Evolutionary conservation across 2,113 vertebrate species (phyloP).

Genomic region (Calyptomena viridis): DNA sequence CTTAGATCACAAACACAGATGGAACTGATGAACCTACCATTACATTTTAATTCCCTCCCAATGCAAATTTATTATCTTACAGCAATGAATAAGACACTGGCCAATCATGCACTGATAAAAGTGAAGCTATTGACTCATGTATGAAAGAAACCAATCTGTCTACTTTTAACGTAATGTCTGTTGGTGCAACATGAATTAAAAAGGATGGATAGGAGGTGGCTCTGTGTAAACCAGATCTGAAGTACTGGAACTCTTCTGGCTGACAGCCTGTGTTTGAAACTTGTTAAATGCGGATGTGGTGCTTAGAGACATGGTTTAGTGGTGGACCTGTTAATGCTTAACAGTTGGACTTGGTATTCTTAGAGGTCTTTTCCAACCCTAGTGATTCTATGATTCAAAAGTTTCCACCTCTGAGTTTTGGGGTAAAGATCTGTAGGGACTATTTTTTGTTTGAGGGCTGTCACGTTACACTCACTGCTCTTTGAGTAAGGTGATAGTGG

Average conservation of each 20-base stretch:
- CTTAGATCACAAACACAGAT: constrained; percentile 72
- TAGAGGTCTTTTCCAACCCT: background rate
- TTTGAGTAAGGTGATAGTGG: background rate
- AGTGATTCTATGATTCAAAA: background rate
- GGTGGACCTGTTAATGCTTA: background rate
- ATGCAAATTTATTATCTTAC: constrained; percentile 58
- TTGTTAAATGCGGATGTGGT: background rate
- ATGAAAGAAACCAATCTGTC: constrained; percentile 1
- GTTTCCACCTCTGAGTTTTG: background rate
- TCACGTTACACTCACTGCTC: no score
- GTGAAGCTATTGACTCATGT: background rate
- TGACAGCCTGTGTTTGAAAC: background rate
- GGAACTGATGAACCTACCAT: constrained; percentile 55
- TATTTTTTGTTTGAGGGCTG: background rate
- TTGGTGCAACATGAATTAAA: background rate
- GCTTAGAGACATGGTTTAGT: background rate
- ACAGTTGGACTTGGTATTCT: background rate
- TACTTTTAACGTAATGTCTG: background rate
- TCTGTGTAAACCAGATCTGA: background rate
- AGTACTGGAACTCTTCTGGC: background rate
- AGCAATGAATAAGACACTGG: constrained; percentile 26
- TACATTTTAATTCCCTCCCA: constrained; percentile 69
- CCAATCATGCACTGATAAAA: constrained; percentile 13
- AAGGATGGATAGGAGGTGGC: background rate
- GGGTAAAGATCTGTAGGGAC: background rate